Evolutionary conservation across 2,797 vertebrate species (phyloP).

Genomic region (Sebastes minor): DNA sequence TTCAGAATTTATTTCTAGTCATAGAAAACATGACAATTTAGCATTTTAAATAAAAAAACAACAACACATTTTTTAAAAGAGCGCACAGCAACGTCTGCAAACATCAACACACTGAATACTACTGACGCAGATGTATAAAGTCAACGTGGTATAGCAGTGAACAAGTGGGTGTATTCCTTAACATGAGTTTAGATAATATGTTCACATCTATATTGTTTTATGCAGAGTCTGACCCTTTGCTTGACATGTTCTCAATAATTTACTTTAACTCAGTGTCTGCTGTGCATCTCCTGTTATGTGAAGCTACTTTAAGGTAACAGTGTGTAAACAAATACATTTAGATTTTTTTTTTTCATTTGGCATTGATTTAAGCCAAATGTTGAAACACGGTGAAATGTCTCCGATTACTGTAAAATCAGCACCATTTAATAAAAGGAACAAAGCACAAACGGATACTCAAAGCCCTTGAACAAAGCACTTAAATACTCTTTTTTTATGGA

Average conservation of each 20-base stretch:
- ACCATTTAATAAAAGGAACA: conserved; percentile 37
- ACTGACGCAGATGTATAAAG: not conserved
- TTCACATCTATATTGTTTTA: not conserved
- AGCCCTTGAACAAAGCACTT: conserved; percentile 58
- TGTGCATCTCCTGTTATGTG: not conserved
- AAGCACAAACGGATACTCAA: conserved; percentile 36
- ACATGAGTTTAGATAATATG: not conserved
- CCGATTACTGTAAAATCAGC: conserved; percentile 31
- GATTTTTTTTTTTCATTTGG: not conserved
- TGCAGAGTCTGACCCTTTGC: not conserved
- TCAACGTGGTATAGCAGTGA: not conserved
- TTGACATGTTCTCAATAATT: not conserved
- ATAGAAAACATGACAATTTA: conserved; percentile 34
- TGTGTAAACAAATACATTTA: conserved; percentile 15
- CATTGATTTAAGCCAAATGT: conserved; percentile 13
- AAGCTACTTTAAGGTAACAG: conserved; percentile 6
- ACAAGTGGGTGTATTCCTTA: not conserved
- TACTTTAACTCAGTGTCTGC: not conserved
- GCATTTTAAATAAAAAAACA: conserved; percentile 14
- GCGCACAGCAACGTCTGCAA: not conserved
- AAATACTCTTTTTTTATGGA: not conserved
- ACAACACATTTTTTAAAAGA: not conserved
- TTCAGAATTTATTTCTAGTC: conserved; percentile 52
- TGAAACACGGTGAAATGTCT: conserved; percentile 19
- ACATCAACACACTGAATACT: conserved; percentile 8